Conservation (phyloP, 2,113 vertebrate genomes). For the Dolichallabes microphthalmus region DNA sequence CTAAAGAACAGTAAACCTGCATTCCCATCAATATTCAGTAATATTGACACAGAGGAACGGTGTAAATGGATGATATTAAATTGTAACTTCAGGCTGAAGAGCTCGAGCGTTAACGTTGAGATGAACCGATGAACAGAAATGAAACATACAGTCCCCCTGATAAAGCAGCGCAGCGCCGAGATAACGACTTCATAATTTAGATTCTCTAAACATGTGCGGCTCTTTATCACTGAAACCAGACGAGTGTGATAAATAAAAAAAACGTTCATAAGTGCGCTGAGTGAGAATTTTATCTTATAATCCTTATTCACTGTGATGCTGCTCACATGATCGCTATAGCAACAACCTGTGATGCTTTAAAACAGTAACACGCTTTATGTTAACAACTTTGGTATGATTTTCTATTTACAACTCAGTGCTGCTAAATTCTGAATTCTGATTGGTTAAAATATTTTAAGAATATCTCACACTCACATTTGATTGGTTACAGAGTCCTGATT, state of each 20-base stretch:
- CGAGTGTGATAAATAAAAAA: background rate
- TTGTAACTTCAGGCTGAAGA: background rate
- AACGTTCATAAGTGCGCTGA: background rate
- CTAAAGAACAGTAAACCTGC: background rate
- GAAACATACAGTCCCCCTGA: background rate
- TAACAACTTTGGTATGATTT: background rate
- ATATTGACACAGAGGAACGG: background rate
- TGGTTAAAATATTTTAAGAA: background rate
- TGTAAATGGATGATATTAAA: background rate
- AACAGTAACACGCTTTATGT: background rate
- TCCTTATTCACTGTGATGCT: too few relatives aligned
- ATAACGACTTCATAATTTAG: slow-evolving; percentile 31
- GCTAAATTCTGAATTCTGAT: background rate
- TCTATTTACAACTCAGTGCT: background rate
- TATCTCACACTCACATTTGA: too few relatives aligned
- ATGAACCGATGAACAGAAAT: background rate
- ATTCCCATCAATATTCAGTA: too few relatives aligned
- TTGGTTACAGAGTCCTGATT: too few relatives aligned
- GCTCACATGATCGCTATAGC: background rate
- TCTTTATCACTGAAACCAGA: background rate
- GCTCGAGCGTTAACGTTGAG: background rate
- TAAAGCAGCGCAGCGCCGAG: background rate
- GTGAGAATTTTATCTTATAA: background rate
- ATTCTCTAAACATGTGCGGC: background rate
- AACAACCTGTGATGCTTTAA: background rate